Evolutionary conservation across 2,113 vertebrate genomes (phyloP).

Genomic region (Cromileptes altivelis): DNA sequence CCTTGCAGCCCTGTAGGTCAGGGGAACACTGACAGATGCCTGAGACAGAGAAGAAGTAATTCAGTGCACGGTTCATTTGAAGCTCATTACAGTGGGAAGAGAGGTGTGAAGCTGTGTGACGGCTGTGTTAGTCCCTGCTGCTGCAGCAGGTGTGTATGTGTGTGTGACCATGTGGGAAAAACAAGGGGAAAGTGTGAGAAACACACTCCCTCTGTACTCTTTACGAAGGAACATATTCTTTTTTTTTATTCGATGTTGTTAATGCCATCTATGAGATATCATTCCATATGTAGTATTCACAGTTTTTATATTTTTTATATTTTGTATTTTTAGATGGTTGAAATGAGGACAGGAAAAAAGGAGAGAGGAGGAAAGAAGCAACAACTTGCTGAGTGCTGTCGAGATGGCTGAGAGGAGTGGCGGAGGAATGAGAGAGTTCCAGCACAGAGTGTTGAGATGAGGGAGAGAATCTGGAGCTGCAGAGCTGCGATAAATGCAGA

Average conservation of each 20-base stretch:
- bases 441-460: constrained; percentile 7
- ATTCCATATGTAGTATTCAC: neutral
- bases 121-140: neutral
- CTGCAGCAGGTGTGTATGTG: neutral
- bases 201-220: neutral
- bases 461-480: constrained; percentile 16
- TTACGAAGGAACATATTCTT: neutral
- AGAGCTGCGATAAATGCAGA: constrained; percentile 36
- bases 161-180: neutral
- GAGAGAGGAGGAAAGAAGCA: constrained; percentile 4
- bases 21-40: neutral
- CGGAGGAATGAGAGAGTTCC: constrained; percentile 4
- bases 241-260: neutral
- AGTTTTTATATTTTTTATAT: too few species aligned
- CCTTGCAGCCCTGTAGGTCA: neutral
- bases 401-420: constrained; percentile 16
- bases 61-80: neutral
- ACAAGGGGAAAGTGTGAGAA: neutral
- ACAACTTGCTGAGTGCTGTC: neutral
- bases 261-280: neutral
- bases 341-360: neutral
- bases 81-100: neutral
- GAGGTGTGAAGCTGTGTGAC: neutral
- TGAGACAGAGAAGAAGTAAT: neutral
- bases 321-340: neutral